phyloP scores from a whole-genome alignment of 2,113 vertebrate genomes.

The Lagopus leucura region DNA sequence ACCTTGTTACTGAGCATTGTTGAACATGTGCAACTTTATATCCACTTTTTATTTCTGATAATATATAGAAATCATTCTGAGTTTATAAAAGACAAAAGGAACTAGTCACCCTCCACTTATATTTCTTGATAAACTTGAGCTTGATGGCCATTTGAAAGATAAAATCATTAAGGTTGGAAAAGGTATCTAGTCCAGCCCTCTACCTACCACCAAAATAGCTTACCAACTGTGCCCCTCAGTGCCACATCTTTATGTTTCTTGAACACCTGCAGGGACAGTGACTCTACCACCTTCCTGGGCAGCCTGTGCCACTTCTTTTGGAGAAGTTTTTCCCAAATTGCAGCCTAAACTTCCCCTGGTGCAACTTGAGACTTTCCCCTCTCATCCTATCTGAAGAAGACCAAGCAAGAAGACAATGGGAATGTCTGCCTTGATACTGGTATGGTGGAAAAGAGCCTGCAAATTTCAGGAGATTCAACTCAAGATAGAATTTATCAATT shows the following conservation, averaged over 20 bases:
- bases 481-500: background rate
- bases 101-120: background rate
- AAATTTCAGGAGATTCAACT: background rate
- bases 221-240: too few relatives aligned
- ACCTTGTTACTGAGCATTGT: slow-evolving; percentile 55
- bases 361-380: too few relatives aligned
- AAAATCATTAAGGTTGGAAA: too few relatives aligned
- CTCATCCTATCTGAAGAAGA: background rate
- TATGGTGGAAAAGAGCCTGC: background rate
- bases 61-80: background rate
- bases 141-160: background rate
- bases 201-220: too few relatives aligned
- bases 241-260: too few relatives aligned
- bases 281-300: too few relatives aligned
- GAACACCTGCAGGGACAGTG: too few relatives aligned
- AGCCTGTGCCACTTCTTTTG: too few relatives aligned
- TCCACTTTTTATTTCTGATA: background rate
- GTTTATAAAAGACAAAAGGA: background rate
- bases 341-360: too few relatives aligned
- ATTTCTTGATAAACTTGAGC: background rate
- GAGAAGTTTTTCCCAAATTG: too few relatives aligned
- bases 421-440: background rate
- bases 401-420: background rate
- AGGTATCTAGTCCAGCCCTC: too few relatives aligned
- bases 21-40: slow-evolving; percentile 41